phyloP scores from a whole-genome alignment of 2,113 vertebrate genomes.

The Ardeotis arabs region DNA sequence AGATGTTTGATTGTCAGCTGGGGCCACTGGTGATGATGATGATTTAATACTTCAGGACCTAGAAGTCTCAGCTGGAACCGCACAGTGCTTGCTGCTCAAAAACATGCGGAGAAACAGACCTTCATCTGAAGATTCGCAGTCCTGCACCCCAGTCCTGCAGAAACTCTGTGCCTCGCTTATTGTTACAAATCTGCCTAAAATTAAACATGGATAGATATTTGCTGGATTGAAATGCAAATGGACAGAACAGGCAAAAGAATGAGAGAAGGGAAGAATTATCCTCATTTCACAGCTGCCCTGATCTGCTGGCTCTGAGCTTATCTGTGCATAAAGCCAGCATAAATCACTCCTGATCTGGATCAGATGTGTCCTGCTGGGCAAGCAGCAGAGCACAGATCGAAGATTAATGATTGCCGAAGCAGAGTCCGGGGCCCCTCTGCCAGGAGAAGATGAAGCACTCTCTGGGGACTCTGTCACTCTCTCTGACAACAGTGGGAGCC shows the following conservation, averaged over 20 bases:
- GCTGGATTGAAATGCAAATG: not conserved
- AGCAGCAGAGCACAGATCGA: conserved; percentile 23
- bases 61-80: not conserved
- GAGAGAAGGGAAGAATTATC: not conserved
- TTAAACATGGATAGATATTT: not conserved
- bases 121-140: not conserved
- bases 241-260: not conserved
- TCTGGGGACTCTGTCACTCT: not conserved
- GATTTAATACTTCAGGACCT: not conserved
- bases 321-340: conserved; percentile 22
- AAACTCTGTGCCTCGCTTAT: not conserved
- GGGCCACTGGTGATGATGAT: not conserved
- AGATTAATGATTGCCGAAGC: conserved; percentile 38
- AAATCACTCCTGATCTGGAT: conserved; percentile 56
- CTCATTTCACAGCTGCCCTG: conserved; percentile 6
- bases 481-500: not conserved
- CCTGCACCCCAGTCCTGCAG: not conserved
- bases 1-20: not conserved
- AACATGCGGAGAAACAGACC: not conserved
- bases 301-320: not conserved
- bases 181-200: not conserved
- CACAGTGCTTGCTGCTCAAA: not conserved
- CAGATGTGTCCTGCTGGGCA: conserved; percentile 59
- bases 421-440: not conserved
- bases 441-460: conserved; percentile 53